Evolutionary conservation across 2,888 invertebrate species (phyloP), one percentile per base, ranked within the genome.

Genomic region (Myathropa florea): DNA sequence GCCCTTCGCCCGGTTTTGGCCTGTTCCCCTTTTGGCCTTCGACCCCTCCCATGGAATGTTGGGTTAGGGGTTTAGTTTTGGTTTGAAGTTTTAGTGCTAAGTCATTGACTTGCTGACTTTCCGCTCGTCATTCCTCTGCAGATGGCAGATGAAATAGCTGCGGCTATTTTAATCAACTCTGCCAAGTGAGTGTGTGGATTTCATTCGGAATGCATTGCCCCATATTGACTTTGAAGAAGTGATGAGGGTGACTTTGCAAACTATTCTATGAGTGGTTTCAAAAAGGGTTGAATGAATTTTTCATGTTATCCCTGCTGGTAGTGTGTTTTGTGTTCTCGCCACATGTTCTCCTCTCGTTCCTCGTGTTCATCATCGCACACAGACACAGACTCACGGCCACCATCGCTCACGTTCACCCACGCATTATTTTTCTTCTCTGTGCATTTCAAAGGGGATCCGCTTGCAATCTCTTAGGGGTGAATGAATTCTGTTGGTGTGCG

Each of bases 111-210:
- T 79, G 33, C 36, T 59, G 53, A 26, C 70, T 57, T 46, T 65
- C 30, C 70, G 23, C 59, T 53, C 53, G 60, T 72, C 33, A 39
- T 23, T 46, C 46, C 1, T 53, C 26, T 46, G 14, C 53, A 59
- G 55, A 59, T 60, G 24, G 21, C 26, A 73, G 36, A 55, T 65
- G 33, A 70, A 73, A 78, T 78, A 78, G 64, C 78, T 86, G 85
- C 64, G 82, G 83, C 82, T 73, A 78, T 73, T 86, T 83, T 85
- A 83, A 86, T 86, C 73, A 86, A 83, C 70, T 83, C 82, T 36
- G 46, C 65, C 59, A n/a, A 64, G 59, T 79, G 75, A 57, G 67
- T 76, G 68, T 78, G 73, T 64, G 73, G 72, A 83, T 73, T 85
- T 65, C 83, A 83, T 63, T 78, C 73, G 73, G 64, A 86, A 83